These are phyloP conservation scores for Ctenodactylus gundi DNA, from an alignment of 2,113 vertebrate genomes.

Conservation along the genomic window DNA sequence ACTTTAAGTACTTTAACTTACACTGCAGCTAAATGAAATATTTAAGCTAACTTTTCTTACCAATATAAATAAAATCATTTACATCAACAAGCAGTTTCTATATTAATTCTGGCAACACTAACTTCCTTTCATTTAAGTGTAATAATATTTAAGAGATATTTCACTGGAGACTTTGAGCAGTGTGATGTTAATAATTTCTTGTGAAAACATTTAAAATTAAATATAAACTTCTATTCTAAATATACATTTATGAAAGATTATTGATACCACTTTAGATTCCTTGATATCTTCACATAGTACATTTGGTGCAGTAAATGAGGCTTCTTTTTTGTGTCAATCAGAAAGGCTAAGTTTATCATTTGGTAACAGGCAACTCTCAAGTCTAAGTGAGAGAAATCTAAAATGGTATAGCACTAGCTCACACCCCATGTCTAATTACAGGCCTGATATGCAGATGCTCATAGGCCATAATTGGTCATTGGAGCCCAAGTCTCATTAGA, in stretches of 20 bases:
- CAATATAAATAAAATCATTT: slow-evolving; percentile 66
- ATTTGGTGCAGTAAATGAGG: not conserved
- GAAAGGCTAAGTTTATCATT: not conserved
- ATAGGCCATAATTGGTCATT: not conserved
- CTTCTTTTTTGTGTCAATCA: not conserved
- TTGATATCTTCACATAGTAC: not conserved
- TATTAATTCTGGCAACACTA: slow-evolving; percentile 20
- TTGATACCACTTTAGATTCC: not conserved
- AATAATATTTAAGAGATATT: slow-evolving; percentile 48
- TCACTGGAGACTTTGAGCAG: not conserved
- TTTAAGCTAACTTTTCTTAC: slow-evolving; percentile 63
- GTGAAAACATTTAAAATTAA: slow-evolving; percentile 20
- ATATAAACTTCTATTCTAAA: not conserved
- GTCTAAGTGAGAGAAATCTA: not conserved
- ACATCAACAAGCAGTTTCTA: slow-evolving; percentile 40
- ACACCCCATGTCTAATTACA: not conserved
- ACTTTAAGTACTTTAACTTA: slow-evolving; percentile 65
- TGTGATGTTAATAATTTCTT: not conserved
- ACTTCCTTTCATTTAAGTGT: slow-evolving; percentile 55
- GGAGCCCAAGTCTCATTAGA: too few species aligned
- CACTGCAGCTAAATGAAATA: slow-evolving; percentile 32
- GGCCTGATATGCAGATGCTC: not conserved
- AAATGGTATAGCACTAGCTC: not conserved
- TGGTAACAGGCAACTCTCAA: not conserved
- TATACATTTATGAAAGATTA: not conserved